Conservation (phyloP, 2,113 vertebrate genomes). For the Apeltes quadracus region DNA sequence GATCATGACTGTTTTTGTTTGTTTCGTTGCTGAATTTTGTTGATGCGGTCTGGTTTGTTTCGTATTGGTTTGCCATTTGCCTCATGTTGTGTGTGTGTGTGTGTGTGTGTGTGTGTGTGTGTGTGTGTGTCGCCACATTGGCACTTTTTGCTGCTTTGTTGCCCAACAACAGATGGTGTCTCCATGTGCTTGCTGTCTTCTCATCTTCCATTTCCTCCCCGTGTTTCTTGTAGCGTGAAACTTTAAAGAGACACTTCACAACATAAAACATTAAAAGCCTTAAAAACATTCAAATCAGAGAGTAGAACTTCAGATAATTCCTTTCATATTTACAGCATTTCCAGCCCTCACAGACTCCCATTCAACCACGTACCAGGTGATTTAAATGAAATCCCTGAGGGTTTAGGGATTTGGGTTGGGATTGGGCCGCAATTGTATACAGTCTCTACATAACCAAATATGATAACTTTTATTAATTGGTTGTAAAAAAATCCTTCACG, state of each 20-base stretch:
- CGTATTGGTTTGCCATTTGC: constrained; percentile 13
- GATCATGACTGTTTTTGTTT: neutral
- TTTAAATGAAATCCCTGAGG: too few species aligned
- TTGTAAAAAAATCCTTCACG: too few species aligned
- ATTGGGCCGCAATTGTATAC: too few species aligned
- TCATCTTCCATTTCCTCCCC: constrained; percentile 56
- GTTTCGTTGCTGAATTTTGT: neutral
- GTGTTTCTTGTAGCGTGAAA: constrained; percentile 1
- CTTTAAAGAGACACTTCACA: constrained; percentile 48
- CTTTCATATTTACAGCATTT: too few species aligned
- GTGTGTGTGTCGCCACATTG: constrained; percentile 13
- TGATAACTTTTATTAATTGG: too few species aligned
- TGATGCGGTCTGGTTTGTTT: neutral
- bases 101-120: constrained; percentile 11
- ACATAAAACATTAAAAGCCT: too few species aligned
- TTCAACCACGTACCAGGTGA: too few species aligned
- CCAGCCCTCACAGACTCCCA: too few species aligned
- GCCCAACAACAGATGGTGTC: constrained; percentile 71
- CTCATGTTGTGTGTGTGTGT: neutral
- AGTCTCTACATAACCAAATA: too few species aligned
- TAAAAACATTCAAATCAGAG: too few species aligned
- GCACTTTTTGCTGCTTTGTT: constrained; percentile 38
- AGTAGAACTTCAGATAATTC: too few species aligned
- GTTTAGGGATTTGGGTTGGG: too few species aligned
- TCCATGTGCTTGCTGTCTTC: constrained; percentile 65